Evolutionary conservation across 2,797 vertebrate species (phyloP), one percentile per base, ranked within the genome.

Genomic region (Coendou prehensilis): DNA sequence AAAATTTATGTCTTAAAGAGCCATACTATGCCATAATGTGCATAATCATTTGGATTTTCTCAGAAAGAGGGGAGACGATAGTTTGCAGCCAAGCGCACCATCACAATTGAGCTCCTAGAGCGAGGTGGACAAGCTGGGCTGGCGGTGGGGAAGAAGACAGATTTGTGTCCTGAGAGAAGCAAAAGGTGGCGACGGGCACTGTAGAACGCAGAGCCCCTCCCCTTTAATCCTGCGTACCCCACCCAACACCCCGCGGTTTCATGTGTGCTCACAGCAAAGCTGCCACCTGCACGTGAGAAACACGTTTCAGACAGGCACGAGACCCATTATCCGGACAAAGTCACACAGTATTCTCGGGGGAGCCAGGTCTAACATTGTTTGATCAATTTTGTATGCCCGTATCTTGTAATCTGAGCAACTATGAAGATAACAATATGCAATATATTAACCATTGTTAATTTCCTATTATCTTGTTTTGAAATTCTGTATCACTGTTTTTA

Each of bases 221-320:
- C 95, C 96, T 56, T 81, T 64, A 57, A 92, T 89, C 95, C 28
- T 33, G 81, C 63, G 75, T 41, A 87, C 52, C 87, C 57, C 76
- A 45, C 54, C 2, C 8, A 5, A 23, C 63, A 76, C 47, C 97
- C 96, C 79, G 91, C 95, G 73, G 94, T 69, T 57, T 33, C 20
- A 56, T 14, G 13, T 15, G 2, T 41, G 30, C 57, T 80, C 47
- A 22, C 6, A 0, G 52, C 52, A 84, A 80, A 73, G 63, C 6
- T 80, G 2, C 63, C 89, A 94, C 86, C 95, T 97, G 96, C 94
- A 15, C 14, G 8, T 37, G 86, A 57, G 79, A 80, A 78, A 87
- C 88, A 56, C 0, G 0, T 91, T 47, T 23, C 67, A 71, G 94
- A 82, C 11, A 59, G 52, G 88, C 50, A 79, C 78, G 85, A 61